Conservation (phyloP, 2,797 vertebrate species). For the Parambassis ranga region DNA sequence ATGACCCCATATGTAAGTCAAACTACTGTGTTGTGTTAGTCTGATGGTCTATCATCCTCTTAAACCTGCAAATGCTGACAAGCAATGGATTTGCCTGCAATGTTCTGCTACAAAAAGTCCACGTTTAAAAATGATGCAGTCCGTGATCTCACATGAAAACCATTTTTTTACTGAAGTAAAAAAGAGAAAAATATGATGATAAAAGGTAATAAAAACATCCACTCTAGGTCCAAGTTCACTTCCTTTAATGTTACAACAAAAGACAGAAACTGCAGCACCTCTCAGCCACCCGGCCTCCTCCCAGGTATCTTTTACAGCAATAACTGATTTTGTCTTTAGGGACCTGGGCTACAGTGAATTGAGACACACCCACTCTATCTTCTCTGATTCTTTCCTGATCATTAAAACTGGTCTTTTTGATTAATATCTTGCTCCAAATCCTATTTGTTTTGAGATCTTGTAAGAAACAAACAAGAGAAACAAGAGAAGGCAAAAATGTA, state of each 20-base stretch:
- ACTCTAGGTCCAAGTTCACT: not conserved
- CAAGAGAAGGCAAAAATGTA: not conserved
- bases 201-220: not conserved
- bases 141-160: not conserved
- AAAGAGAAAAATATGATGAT: not conserved
- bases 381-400: not conserved
- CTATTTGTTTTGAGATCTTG: too few species aligned
- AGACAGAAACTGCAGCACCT: conserved; percentile 1
- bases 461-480: not conserved
- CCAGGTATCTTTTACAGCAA: conserved; percentile 63
- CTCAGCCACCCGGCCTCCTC: conserved; percentile 21
- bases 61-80: too few species aligned
- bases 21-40: too few species aligned
- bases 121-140: not conserved
- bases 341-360: conserved; percentile 33
- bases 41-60: too few species aligned
- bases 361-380: conserved; percentile 37
- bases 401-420: too few species aligned
- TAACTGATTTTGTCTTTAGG: conserved; percentile 57
- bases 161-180: not conserved
- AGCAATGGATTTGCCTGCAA: too few species aligned
- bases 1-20: too few species aligned
- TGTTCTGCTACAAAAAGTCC: too few species aligned
- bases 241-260: not conserved
- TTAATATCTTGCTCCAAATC: not conserved